Evolutionary conservation across 2,113 vertebrate genomes (phyloP), one percentile per base, ranked within the genome.

Genomic region (Lamprotornis superbus): DNA sequence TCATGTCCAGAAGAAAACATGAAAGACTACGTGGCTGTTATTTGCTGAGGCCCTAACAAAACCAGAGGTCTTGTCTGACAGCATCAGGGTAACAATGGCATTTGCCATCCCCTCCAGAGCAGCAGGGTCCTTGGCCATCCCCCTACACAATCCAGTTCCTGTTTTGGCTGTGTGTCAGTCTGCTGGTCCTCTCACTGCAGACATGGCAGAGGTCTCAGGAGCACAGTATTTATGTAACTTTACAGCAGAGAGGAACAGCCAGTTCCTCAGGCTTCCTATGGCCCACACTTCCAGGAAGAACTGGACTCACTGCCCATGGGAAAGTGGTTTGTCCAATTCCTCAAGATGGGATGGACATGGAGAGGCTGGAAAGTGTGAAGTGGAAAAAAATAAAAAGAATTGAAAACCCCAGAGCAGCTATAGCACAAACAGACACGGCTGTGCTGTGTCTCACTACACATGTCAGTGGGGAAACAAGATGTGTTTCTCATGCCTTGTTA

Each of bases 401-500:
- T 46, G 8, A 23, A 8, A 13, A 5, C 2, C 8, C 28, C 22
- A 4, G n/a, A 74, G 63, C 10, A 81, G 52, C 35, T 50, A 17
- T 1, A 16, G 52, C 1, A 3, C 47, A 52, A 71, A 74, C 0
- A 50, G 59, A 49, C 14, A 12, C 0, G 5, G 33, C 22, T 40
- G 28, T 35, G 70, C 65, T 47, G 15, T 7, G 25, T 11, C 50
- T 65, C 42, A 5, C 46, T 39, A 3, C 1, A 4, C 47, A 42
- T 8, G 5, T 16, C 65, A 52, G 28, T 10, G 16, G 39, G 69
- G 30, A 89, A 89, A 55, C 33, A 12, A 39, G 46, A 42, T 11
- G 12, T 15, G 18, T 16, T 53, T 15, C 57, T 46, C 12, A 6
- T 3, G 15, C 37, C 40, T 56, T 24, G 13, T 75, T 37, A 60